Evolutionary conservation across 2,888 invertebrate species (phyloP), one percentile per base, ranked within the genome.

Genomic region (Drymonia ruficornis): DNA sequence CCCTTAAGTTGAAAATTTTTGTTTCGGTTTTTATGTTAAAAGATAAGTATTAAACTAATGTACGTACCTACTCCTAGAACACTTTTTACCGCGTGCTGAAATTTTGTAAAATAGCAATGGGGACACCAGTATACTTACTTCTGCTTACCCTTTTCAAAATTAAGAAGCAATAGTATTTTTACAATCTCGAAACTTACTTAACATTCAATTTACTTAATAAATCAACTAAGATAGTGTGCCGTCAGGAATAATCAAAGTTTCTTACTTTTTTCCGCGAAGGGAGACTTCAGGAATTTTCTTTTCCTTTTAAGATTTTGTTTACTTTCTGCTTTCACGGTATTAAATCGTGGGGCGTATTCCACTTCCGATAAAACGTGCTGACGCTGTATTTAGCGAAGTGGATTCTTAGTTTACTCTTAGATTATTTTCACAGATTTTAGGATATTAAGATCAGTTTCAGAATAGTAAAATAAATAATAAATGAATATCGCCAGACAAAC

Each of bases 301-400:
- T 55, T 50, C 45, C 46, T 16, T 44, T 38, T 55, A 54, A 57
- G 50, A 40, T 53, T n/a, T n/a, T 61, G 60, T 65, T 63, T 62
- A 59, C 63, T 52, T 50, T 31, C 11, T 56, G 60, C 58, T 61
- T 57, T 49, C 48, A 34, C 34, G 49, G 50, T 58, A 58, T 56
- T 63, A 59, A 61, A 56, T 54, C 49, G 42, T 9, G 23, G n/a
- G 36, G 38, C 36, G 48, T 44, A 36, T 49, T 52, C 36, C 40
- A 13, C 29, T 18, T 23, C 29, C 40, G 28, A 40, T 31, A 43
- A 23, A 50, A 52, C 51, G 31, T 53, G 54, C 52, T 47, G 52
- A 55, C 53, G 51, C 40, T 54, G 43, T 55, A 56, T 55, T 49
- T 49, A 16, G 34, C 13, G 18, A 34, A 12, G n/a, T 15, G 45